A percentile compares a stretch with the other conserved stretches of the same genome.
These are phyloP conservation scores for Himalopsyche japonica DNA, from an alignment of 2,888 invertebrate genomes.

Conservation along the genomic window DNA sequence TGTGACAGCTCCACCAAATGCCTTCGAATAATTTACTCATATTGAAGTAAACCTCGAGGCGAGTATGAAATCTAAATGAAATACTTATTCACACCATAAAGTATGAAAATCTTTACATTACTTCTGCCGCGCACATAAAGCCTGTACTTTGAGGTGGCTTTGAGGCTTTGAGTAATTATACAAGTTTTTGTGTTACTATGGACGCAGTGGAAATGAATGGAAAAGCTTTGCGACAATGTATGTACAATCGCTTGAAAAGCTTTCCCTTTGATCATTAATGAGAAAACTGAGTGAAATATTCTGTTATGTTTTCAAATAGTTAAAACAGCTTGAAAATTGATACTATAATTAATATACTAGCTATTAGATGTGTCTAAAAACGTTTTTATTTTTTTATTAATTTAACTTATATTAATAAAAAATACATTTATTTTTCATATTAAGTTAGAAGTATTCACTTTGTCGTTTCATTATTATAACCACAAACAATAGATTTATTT, in stretches of 20 bases:
- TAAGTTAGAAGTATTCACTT: too few relatives aligned
- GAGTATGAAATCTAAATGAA: conserved; percentile 2
- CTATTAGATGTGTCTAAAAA: too few relatives aligned
- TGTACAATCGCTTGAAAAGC: background rate
- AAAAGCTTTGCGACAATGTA: conserved; percentile 4
- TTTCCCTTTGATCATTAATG: background rate
- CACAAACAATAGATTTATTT: too few relatives aligned
- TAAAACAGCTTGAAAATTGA: background rate
- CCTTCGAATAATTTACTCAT: background rate
- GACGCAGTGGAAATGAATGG: background rate
- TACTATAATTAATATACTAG: background rate
- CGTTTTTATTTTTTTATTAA: too few relatives aligned
- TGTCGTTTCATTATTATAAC: too few relatives aligned
- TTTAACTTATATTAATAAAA: too few relatives aligned
- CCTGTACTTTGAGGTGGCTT: background rate
- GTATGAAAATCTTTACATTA: background rate
- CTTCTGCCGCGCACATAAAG: background rate
- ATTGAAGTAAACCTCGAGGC: background rate
- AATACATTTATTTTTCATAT: too few relatives aligned
- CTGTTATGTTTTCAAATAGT: background rate
- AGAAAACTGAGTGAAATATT: background rate
- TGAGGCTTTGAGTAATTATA: conserved; percentile 4
- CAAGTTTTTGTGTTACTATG: background rate
- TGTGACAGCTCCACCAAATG: background rate
- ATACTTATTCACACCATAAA: background rate